Base-by-base conservation (phyloP, 1,140 invertebrate species). In the Babylonia areolata region DNA sequence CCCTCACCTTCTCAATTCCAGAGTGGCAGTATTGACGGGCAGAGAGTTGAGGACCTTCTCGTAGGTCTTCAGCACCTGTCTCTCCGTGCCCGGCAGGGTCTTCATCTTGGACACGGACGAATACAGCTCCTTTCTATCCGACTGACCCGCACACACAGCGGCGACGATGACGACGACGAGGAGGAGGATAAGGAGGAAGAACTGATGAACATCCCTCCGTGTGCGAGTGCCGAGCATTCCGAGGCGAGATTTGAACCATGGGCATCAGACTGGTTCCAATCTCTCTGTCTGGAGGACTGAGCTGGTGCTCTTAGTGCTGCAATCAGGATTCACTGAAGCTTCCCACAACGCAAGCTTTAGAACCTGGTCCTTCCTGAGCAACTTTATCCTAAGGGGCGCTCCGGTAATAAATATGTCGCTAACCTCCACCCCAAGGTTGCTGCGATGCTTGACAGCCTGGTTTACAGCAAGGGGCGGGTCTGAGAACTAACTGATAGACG, bases 41-140 rank as follows among this genome's bases (percentile, higher is more conserved):
- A n/a, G 28, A 12, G 81, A 20, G 64, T 69, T 15, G 3, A 82
- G 54, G 35, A 71, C 64, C 3, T 82, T 58, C 42, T 82, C 54
- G n/a, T 69, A 82, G 54, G 69, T 82, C 28, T 39, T 37, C 33
- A 82, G 54, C 3, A 82, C 31, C 28, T 37, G n/a, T 15, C 81
- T 82, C 81, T 82, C 81, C 81, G 71, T 35, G 12, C 35, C 3
- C 20, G 81, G 81, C 81, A 82, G 71, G 3, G 58, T 64, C 81
- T 82, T 82, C 39, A 82, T 58, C 54, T 82, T 82, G 58, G 81
- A 58, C 54, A 82, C 81, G 1, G 81, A 82, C 31, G 81, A 82
- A 37, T 69, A 82, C 28, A 82, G 3, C 39, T 82, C 81, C 23
- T 31, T 58, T 12, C 17, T 51, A 9, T 51, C 46, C 46, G 17